Evolutionary conservation across 2,797 vertebrate species (phyloP).

Genomic region (Acropternis orthonyx): DNA sequence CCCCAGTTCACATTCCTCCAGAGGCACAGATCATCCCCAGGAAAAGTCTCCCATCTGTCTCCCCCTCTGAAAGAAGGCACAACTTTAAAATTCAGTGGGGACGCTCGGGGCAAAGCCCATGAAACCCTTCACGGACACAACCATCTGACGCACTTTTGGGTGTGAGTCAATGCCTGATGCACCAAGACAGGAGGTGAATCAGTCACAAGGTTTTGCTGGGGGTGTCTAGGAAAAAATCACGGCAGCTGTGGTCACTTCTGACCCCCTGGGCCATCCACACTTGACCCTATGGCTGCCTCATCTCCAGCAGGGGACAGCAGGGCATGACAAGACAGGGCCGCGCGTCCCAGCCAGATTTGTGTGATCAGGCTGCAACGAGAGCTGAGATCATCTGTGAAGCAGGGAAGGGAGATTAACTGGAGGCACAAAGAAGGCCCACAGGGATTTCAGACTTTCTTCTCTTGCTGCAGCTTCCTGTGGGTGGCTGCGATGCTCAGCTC

Average conservation of each 20-base stretch:
- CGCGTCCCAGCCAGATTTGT: accelerated
- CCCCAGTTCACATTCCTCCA: accelerated
- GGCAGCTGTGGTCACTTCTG: neutral
- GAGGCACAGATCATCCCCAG: neutral
- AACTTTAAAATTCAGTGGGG: neutral
- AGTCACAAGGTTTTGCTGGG: conserved; percentile 36
- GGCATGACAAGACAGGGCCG: neutral
- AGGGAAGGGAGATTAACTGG: neutral
- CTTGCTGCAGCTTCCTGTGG: neutral
- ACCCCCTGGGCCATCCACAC: neutral
- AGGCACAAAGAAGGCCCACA: neutral
- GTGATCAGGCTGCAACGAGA: neutral
- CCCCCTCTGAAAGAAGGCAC: neutral
- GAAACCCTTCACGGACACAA: neutral
- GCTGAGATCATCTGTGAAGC: neutral
- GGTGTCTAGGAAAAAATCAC: conserved; percentile 7
- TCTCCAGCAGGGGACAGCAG: neutral
- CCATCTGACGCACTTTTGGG: neutral
- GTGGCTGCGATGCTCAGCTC: neutral
- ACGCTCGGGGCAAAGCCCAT: neutral
- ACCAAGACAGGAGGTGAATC: conserved; percentile 50
- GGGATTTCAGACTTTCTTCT: conserved; percentile 34
- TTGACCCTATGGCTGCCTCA: neutral
- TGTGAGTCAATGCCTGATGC: conserved; percentile 54
- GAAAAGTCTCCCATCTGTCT: neutral